Base-by-base conservation (phyloP, 1,140 invertebrate species). In the Bombus turneri region DNA sequence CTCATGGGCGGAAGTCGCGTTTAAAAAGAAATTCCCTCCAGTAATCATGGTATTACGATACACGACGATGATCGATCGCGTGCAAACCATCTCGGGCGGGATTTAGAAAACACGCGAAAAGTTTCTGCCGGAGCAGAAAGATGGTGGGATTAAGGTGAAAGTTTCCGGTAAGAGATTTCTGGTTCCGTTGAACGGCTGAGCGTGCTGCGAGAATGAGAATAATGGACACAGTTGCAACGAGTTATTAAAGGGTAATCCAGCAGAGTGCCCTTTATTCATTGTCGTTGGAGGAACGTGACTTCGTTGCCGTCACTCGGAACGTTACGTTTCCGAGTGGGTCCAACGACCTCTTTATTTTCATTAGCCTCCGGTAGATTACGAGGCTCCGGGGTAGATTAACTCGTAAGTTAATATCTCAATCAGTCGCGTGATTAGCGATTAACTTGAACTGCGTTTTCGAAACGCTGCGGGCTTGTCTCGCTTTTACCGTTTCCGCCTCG, bases 331-430 rank as follows among this genome's bases (percentile, higher is more conserved):
- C 87, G 79, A 87, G 83, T 71, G 79, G 75, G 83, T 47, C 47
- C 47, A 83, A 87, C 78, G 73, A 87, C 77, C 75, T 82, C 83
- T 78, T 62, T 82, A 76, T 79, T 88, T 89, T 80, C 74, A 88
- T 88, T 86, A 83, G 31, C 69, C 59, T 68, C 31, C 43, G 64
- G 62, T 62, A 86, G 87, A 82, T 86, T 82, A 66, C 83, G 57
- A 66, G 62, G 72, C 77, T 85, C 66, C 78, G 25, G 68, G 53
- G 57, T 66, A 62, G 75, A 89, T 89, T 85, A 82, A 64, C 74
- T 82, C 37, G 69, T 41, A 80, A 82, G 68, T 47, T 82, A 86
- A 89, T 88, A 79, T 79, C 79, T 78, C 78, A 85, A 77, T 89
- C 78, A 64, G 64, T 12, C 8, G 57, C 37, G 25, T 18, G 78